phyloP scores from a whole-genome alignment of 2,113 vertebrate genomes.

The Corythornis madagascariensis region DNA sequence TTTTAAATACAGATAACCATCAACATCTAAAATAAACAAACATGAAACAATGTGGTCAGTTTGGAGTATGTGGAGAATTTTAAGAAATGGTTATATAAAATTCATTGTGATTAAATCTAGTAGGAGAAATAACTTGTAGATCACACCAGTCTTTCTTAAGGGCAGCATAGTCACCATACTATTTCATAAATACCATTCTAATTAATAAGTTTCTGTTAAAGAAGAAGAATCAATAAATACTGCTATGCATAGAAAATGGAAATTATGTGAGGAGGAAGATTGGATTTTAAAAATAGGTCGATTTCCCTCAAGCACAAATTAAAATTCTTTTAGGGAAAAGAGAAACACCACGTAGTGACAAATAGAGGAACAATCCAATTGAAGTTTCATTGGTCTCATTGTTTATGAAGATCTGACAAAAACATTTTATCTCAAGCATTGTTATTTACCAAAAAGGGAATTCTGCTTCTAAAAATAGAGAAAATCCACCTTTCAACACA shows the following conservation, averaged over 20 bases:
- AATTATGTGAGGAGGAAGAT: background rate
- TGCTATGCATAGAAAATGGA: slow-evolving; percentile 32
- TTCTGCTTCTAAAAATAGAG: background rate
- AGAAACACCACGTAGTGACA: slow-evolving; percentile 22
- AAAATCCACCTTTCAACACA: background rate
- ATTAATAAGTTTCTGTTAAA: slow-evolving; percentile 50
- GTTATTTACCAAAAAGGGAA: slow-evolving; percentile 13
- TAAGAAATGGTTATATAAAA: slow-evolving; percentile 9
- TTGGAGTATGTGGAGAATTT: background rate
- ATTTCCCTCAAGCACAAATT: slow-evolving; percentile 28
- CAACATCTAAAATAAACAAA: background rate
- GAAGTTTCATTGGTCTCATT: background rate
- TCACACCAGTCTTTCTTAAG: slow-evolving; percentile 42
- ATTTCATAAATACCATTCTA: slow-evolving; percentile 44
- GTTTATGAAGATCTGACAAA: slow-evolving; percentile 22
- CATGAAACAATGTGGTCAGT: background rate
- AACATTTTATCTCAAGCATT: background rate
- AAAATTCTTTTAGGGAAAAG: slow-evolving; percentile 24
- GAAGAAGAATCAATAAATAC: slow-evolving; percentile 48
- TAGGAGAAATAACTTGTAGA: slow-evolving; percentile 22
- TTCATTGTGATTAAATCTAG: slow-evolving; percentile 22
- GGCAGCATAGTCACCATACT: background rate
- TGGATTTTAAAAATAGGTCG: slow-evolving; percentile 5
- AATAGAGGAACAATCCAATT: slow-evolving; percentile 13
- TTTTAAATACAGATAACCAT: background rate